Percentiles rank a stretch among this genome's conserved stretches.
Evolutionary conservation across 2,797 vertebrate species (phyloP).

Genomic region (Vireo griseus): DNA sequence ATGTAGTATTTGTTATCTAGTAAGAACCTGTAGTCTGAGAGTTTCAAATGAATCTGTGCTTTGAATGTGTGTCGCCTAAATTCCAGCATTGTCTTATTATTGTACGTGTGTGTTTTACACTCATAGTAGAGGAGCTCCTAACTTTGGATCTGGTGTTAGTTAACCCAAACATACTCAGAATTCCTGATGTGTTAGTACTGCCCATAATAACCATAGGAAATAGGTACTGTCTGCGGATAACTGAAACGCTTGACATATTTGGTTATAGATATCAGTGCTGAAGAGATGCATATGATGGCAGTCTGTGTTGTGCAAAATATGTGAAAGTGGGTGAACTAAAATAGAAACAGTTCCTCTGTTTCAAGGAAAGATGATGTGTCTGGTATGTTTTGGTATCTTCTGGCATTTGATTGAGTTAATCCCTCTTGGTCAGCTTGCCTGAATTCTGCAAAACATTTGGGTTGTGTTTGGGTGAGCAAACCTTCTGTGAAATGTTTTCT

Average conservation of each 20-base stretch:
- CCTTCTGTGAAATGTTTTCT: not conserved
- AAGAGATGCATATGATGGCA: not conserved
- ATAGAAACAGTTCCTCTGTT: not conserved
- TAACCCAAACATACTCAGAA: constrained; percentile 51
- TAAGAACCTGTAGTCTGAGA: not conserved
- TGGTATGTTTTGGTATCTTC: not conserved
- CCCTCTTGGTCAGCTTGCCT: not conserved
- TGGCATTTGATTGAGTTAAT: not conserved
- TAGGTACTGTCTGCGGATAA: constrained; percentile 59
- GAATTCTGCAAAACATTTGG: not conserved
- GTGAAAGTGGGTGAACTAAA: not conserved
- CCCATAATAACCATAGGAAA: constrained; percentile 37
- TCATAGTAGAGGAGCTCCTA: constrained; percentile 20
- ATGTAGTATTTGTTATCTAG: not conserved
- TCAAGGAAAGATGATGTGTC: not conserved
- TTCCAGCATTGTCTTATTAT: not conserved
- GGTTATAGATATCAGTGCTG: not conserved
- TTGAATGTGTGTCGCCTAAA: not conserved
- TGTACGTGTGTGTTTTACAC: constrained; percentile 20
- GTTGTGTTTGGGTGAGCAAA: not conserved
- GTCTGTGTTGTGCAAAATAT: not conserved
- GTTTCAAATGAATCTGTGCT: not conserved
- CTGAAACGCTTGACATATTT: constrained; percentile 40
- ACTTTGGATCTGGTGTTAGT: constrained; percentile 18
- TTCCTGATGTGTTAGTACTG: constrained; percentile 59